phyloP scores from a whole-genome alignment of 2,888 invertebrate genomes.

The Oscheius sp. region DNA sequence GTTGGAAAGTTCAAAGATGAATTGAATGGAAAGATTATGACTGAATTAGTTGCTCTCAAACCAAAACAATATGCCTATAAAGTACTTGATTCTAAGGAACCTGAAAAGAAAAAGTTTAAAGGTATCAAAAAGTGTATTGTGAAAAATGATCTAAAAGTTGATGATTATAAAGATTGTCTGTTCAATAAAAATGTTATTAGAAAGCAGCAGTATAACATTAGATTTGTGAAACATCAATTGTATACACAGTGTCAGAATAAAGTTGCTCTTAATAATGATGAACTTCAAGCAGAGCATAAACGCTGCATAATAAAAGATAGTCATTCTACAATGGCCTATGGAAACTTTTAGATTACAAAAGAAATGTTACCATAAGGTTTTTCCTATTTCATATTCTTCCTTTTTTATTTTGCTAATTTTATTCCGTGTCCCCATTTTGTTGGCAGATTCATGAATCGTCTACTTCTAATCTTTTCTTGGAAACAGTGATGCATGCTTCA shows the following conservation, averaged over 20 bases:
- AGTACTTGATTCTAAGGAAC: not conserved
- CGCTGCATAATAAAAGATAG: constrained; percentile 6
- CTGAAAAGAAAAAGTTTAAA: not conserved
- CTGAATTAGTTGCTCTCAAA: not conserved
- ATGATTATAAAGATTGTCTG: constrained; percentile 34
- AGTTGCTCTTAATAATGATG: constrained; percentile 16
- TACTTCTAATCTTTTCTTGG: too few relatives aligned
- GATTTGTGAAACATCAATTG: constrained; percentile 25
- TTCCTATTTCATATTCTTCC: not conserved
- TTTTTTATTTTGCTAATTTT: too few relatives aligned
- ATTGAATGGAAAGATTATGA: not conserved
- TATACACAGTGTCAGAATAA: constrained; percentile 23
- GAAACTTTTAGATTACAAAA: not conserved
- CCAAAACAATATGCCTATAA: not conserved
- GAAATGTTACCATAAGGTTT: too few relatives aligned
- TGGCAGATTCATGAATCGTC: too few relatives aligned
- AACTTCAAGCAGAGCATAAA: constrained; percentile 15
- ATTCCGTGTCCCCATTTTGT: too few relatives aligned
- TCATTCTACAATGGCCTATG: constrained; percentile 4
- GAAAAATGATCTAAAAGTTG: too few relatives aligned
- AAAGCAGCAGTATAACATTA: constrained; percentile 28
- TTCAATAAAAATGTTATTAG: constrained; percentile 29
- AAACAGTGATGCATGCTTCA: too few relatives aligned
- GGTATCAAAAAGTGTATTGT: not conserved
- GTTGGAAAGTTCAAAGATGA: too few relatives aligned